These are phyloP conservation scores for Piprites chloris DNA, from an alignment of 2,113 vertebrate genomes.

Conservation along the genomic window DNA sequence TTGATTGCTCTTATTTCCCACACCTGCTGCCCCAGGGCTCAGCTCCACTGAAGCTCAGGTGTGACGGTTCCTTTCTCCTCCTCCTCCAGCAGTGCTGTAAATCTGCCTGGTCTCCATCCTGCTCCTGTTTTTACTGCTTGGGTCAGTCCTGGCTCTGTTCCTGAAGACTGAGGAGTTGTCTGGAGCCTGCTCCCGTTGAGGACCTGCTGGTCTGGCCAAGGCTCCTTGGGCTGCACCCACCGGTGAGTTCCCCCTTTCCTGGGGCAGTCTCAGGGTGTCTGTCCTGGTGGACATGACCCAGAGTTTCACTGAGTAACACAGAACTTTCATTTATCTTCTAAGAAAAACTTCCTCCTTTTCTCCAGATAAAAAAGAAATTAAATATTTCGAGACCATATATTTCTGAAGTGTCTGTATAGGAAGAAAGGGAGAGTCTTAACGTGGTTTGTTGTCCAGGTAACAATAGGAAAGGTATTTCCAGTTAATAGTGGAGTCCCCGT, in stretches of 20 bases:
- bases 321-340: background rate
- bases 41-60: background rate
- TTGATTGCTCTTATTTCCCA: background rate
- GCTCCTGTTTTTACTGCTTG: rapidly evolving
- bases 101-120: rapidly evolving
- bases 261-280: too few species aligned
- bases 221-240: rapidly evolving
- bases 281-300: rapidly evolving
- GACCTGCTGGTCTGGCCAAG: rapidly evolving
- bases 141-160: background rate
- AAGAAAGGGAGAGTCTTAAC: background rate
- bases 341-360: background rate
- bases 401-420: rapidly evolving
- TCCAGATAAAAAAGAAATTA: background rate
- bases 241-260: rapidly evolving
- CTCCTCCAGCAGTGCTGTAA: rapidly evolving
- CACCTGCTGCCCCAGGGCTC: background rate
- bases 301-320: background rate
- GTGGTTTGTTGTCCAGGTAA: background rate
- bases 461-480: rapidly evolving
- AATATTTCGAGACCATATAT: rapidly evolving
- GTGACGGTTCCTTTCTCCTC: rapidly evolving
- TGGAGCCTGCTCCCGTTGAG: rapidly evolving
- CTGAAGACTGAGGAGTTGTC: rapidly evolving
- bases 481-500: rapidly evolving